Evolutionary conservation across 35 echinoderm and acorn worm species (phyloP), one percentile per base, ranked within the genome.

Genomic region (Apostichopus californicus): DNA sequence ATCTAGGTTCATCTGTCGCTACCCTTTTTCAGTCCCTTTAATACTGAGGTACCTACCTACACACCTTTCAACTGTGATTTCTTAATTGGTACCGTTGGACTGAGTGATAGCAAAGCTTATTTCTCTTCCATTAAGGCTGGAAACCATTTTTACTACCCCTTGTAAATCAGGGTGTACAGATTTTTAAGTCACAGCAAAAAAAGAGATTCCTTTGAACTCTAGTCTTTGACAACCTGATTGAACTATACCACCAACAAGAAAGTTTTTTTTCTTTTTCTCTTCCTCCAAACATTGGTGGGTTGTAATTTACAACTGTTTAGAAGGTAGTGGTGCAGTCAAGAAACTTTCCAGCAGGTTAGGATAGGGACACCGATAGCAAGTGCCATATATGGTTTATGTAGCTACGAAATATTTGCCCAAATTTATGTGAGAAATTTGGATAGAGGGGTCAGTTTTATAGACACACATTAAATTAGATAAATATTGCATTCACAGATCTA

Each of bases 401-500:
- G 17, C 17, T 55, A 55, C 24, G 5, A 83, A 12, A 22, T 75
- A 75, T 11, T 54, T 83, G 17, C 11, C 34, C 34, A 83, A 83
- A 83, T 83, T 83, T 83, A 83, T 83, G 80, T 83, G 80, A 83
- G 80, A 83, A 83, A 26, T 83, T 83, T 56, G 53, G 52, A 57
- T 22, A 75, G 58, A 61, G 71, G 70, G 71, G 71, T 75, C 71
- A 75, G 17, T 75, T 75, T 75, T 75, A 75, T 75, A 75, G 71
- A 75, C 71, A 75, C 71, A 75, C 17, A 75, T 75, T 75, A 75
- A 0, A 21, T n/a, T 1, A 75, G 71, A 75, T 75, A 75, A 75
- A 75, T 75, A 18, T 75, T 14, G 15, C 71, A 75, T 22, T 75
- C n/a, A 61, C 0, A 61, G 58, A 61, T 46, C 34, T 46, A 46